Percentiles rank a stretch among this genome's conserved stretches.
Conservation (phyloP, 2,797 vertebrate genomes). For the Centroberyx gerrardi region DNA sequence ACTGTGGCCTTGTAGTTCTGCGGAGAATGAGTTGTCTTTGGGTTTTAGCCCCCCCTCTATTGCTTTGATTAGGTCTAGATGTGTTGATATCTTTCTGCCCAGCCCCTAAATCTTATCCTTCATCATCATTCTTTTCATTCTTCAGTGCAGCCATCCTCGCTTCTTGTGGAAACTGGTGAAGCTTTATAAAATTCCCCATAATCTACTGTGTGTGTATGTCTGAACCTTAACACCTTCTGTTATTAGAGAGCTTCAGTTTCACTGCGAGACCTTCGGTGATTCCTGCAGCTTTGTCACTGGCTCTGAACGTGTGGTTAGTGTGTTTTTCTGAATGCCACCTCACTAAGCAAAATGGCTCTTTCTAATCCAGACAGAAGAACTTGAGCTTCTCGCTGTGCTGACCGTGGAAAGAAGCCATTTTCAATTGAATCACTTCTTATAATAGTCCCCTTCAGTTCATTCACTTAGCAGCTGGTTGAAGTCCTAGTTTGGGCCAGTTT, state of each 20-base stretch:
- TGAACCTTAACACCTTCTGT: neutral
- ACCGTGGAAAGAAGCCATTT: slow-evolving; percentile 35
- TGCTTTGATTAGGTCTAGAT: too few relatives aligned
- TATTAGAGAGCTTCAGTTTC: too few relatives aligned
- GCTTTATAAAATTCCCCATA: neutral
- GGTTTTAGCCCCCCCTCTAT: too few relatives aligned
- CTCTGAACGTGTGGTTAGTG: too few relatives aligned
- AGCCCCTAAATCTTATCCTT: neutral
- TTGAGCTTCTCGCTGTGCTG: neutral
- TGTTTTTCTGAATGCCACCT: neutral
- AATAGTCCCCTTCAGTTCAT: slow-evolving; percentile 55
- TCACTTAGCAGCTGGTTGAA: slow-evolving; percentile 52
- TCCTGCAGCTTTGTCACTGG: too few relatives aligned
- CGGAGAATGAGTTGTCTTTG: neutral
- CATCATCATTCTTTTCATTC: neutral
- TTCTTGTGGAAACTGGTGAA: neutral
- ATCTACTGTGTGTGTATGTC: neutral
- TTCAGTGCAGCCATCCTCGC: neutral
- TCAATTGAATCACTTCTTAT: slow-evolving; percentile 48
- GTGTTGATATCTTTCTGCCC: neutral
- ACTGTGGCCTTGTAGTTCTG: neutral
- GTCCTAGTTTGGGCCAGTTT: slow-evolving; percentile 44
- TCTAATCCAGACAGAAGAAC: neutral
- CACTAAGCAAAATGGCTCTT: neutral
- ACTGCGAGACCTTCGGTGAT: too few relatives aligned